Percentiles rank a stretch among this genome's conserved stretches.
Evolutionary conservation across 2,888 invertebrate genomes (phyloP).

Genomic region (Lasius platythorax): DNA sequence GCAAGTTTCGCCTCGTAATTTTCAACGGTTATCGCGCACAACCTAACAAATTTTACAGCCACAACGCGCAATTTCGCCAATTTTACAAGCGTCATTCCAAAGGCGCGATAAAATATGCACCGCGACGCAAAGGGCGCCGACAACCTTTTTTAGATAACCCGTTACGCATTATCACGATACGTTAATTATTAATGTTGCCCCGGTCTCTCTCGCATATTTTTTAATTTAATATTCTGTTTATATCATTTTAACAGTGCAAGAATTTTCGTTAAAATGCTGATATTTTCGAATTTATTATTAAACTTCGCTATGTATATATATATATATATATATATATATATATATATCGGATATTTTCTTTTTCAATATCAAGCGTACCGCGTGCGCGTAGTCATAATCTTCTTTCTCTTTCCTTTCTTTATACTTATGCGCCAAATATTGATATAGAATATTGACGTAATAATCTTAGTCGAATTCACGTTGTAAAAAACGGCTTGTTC

Average conservation of each 20-base stretch:
- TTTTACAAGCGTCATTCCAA: conserved; percentile 49
- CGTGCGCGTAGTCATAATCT: background rate
- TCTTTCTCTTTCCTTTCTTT: conserved; percentile 2
- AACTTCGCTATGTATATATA: background rate
- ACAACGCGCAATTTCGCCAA: conserved; percentile 66
- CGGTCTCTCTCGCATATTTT: background rate
- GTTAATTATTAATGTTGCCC: background rate
- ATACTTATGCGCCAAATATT: conserved; percentile 43
- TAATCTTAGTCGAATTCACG: background rate
- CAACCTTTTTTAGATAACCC: background rate
- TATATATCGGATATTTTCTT: conserved; percentile 16
- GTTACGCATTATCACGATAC: background rate
- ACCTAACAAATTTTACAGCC: conserved; percentile 53
- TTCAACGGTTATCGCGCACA: conserved; percentile 75
- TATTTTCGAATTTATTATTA: conserved; percentile 11
- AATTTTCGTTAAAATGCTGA: conserved; percentile 41
- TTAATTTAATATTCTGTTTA: background rate
- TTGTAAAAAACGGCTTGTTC: conserved; percentile 25
- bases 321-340: too few relatives aligned
- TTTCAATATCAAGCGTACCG: conserved; percentile 28
- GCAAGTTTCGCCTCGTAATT: conserved; percentile 73
- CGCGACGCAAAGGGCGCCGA: background rate
- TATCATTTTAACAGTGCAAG: background rate
- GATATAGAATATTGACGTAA: conserved; percentile 34
- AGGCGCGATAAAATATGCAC: conserved; percentile 27